Conservation (phyloP, 2,888 invertebrate genomes). For the Coenonympha arcania region DNA sequence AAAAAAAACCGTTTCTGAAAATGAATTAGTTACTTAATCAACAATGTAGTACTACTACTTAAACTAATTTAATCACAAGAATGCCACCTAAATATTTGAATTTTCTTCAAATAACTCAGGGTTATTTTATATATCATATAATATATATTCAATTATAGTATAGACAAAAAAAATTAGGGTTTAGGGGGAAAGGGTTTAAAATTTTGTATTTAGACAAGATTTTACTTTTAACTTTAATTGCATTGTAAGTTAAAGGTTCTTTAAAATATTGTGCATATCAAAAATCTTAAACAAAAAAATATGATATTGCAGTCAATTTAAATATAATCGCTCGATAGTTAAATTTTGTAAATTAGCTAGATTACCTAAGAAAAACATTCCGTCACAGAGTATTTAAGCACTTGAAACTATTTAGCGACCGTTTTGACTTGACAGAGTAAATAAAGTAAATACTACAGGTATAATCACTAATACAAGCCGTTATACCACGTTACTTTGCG, state of each 20-base stretch:
- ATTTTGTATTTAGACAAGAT: no score
- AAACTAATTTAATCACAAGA: no score
- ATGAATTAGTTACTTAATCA: neutral
- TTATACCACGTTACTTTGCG: no score
- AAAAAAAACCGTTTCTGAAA: neutral
- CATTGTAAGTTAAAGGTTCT: no score
- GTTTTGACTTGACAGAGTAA: constrained; percentile 12
- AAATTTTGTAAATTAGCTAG: constrained; percentile 30
- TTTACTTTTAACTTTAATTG: no score
- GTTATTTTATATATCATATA: no score
- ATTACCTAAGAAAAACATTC: constrained; percentile 31
- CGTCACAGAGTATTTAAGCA: constrained; percentile 29
- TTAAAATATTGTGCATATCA: neutral
- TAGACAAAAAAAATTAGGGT: no score
- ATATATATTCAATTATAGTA: no score
- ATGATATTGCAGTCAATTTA: constrained; percentile 4
- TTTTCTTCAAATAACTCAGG: no score
- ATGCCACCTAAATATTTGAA: no score
- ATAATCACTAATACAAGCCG: constrained; percentile 41
- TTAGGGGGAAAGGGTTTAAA: no score
- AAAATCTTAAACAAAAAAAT: neutral
- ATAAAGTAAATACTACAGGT: neutral
- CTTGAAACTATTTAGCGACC: constrained; percentile 37
- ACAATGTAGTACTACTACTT: no score
- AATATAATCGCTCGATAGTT: constrained; percentile 5